Evolutionary conservation across 2,888 invertebrate genomes (phyloP).

Genomic region (Coleophora flavipennella): DNA sequence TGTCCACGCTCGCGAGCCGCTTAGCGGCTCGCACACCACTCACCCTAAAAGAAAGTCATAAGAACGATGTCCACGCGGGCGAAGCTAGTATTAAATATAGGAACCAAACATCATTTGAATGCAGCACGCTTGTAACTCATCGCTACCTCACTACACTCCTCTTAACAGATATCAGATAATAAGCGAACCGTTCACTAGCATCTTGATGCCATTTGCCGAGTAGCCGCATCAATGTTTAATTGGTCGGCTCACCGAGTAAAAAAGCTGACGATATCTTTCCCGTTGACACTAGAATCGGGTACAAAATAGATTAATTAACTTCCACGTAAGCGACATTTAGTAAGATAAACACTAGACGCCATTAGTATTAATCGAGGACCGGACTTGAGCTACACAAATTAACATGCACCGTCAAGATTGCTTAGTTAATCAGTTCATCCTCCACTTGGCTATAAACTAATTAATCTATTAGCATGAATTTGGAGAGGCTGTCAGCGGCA

Average conservation of each 20-base stretch:
- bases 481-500: conserved; percentile 16
- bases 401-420: conserved; percentile 45
- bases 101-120: no score
- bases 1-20: no score
- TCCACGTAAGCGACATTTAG: conserved; percentile 10
- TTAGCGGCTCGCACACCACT: no score
- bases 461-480: conserved; percentile 32
- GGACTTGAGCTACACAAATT: conserved; percentile 27
- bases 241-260: conserved; percentile 31
- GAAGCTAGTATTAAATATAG: no score
- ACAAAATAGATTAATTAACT: conserved; percentile 11
- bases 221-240: conserved; percentile 45
- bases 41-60: no score
- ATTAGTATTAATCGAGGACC: conserved; percentile 7
- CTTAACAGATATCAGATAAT: conserved; percentile 55
- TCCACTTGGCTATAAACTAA: conserved; percentile 44
- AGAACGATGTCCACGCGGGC: no score
- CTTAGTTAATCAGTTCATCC: conserved; percentile 45
- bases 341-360: conserved; percentile 12
- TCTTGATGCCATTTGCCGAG: conserved; percentile 47
- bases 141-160: no score
- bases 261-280: conserved; percentile 20
- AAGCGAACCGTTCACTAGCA: conserved; percentile 41
- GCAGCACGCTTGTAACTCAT: no score
- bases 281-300: conserved; percentile 19